Evolutionary conservation across 2,113 vertebrate genomes (phyloP).

Genomic region (Melanotaenia duboulayi): DNA sequence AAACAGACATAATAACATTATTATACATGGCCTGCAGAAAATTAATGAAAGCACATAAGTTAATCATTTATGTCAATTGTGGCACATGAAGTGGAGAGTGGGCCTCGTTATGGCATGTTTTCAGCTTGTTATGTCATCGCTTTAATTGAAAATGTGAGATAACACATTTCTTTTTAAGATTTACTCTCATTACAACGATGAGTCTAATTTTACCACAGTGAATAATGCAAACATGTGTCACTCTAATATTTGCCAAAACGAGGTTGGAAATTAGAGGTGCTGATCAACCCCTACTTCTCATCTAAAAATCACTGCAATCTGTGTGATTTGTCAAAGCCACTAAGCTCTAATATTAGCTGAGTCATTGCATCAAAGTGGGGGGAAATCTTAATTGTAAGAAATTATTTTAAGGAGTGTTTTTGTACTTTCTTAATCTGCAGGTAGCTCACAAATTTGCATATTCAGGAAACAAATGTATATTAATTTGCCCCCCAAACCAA

Average conservation of each 20-base stretch:
- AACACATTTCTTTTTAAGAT: neutral
- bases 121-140: neutral
- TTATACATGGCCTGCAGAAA: neutral
- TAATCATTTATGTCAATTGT: neutral
- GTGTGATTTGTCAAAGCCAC: neutral
- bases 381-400: neutral
- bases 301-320: conserved; percentile 15
- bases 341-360: neutral
- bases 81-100: neutral
- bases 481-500: too few species aligned
- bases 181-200: neutral
- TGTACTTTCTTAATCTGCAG: neutral
- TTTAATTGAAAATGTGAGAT: conserved; percentile 4
- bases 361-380: neutral
- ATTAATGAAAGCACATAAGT: neutral
- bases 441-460: too few species aligned
- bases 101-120: rapidly evolving
- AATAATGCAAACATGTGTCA: neutral
- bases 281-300: neutral
- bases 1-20: neutral
- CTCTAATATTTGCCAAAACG: neutral
- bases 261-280: neutral
- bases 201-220: neutral
- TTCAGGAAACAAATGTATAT: too few species aligned
- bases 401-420: neutral